Evolutionary conservation across 2,797 vertebrate genomes (phyloP).

Genomic region (Anisognathus igniventris): DNA sequence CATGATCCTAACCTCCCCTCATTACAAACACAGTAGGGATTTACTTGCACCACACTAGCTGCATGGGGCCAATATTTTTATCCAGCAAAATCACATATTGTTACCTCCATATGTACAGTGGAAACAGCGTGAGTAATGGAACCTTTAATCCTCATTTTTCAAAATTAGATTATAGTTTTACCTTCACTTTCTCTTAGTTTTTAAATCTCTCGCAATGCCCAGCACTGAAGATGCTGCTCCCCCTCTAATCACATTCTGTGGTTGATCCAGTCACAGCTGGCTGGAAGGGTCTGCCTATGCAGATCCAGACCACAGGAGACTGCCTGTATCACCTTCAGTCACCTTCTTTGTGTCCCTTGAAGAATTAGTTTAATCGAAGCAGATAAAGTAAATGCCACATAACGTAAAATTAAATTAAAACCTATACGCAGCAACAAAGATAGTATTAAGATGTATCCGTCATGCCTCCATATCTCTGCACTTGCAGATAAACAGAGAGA

Average conservation of each 20-base stretch:
- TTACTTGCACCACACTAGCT: slow-evolving; percentile 60
- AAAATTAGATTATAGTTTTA: slow-evolving; percentile 76
- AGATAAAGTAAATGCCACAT: slow-evolving; percentile 55
- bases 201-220: slow-evolving; percentile 30
- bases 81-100: slow-evolving; percentile 73
- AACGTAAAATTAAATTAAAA: slow-evolving; percentile 57
- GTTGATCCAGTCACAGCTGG: slow-evolving; percentile 7
- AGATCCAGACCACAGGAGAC: slow-evolving; percentile 50
- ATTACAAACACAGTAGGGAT: slow-evolving; percentile 72
- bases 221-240: background rate
- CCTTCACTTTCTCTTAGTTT: slow-evolving; percentile 61
- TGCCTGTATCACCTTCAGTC: slow-evolving; percentile 61
- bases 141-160: slow-evolving; percentile 77
- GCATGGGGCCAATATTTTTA: slow-evolving; percentile 72
- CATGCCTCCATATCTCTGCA: slow-evolving; percentile 40
- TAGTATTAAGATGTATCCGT: slow-evolving; percentile 38
- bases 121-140: slow-evolving; percentile 74
- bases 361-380: slow-evolving; percentile 61
- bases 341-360: slow-evolving; percentile 49
- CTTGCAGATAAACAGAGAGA: slow-evolving; percentile 51
- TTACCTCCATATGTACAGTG: slow-evolving; percentile 68
- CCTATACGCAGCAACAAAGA: slow-evolving; percentile 49
- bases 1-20: slow-evolving; percentile 70
- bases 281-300: slow-evolving; percentile 15
- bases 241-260: slow-evolving; percentile 38